phyloP scores from a whole-genome alignment of 2,888 invertebrate species.

The Synanthedon andrenaeformis region DNA sequence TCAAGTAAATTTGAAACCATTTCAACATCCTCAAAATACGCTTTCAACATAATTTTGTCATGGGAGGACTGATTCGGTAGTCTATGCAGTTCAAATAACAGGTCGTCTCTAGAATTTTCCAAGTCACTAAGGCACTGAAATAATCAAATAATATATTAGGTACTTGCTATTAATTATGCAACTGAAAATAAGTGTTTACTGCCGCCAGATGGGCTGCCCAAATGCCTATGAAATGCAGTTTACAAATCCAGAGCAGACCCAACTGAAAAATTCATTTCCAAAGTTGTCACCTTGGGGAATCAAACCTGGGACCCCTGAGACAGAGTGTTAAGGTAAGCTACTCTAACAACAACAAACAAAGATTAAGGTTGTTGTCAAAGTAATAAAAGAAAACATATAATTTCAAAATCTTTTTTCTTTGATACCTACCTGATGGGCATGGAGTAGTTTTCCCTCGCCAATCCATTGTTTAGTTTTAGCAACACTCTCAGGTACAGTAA shows the following conservation, averaged over 20 bases:
- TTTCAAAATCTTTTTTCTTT: not conserved
- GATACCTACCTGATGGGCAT: conserved; percentile 84
- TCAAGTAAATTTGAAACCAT: conserved; percentile 88
- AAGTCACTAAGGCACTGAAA: conserved; percentile 89
- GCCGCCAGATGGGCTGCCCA: too few species aligned
- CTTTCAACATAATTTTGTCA: conserved; percentile 92
- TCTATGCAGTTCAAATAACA: conserved; percentile 93
- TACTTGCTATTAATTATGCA: not conserved
- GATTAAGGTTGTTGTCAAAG: too few species aligned
- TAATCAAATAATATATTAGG: conserved; percentile 2
- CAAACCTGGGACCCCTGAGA: too few species aligned
- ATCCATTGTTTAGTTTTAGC: conserved; percentile 95
- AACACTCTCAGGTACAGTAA: conserved; percentile 96
- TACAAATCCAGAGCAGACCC: too few species aligned
- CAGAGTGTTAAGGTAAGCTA: too few species aligned
- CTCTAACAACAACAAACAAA: too few species aligned
- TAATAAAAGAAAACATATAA: too few species aligned
- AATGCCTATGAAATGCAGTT: too few species aligned
- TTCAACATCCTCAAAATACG: conserved; percentile 96
- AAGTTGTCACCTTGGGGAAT: too few species aligned
- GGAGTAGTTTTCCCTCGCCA: conserved; percentile 92
- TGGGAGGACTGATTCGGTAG: conserved; percentile 90
- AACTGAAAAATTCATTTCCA: too few species aligned
- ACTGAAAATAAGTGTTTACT: too few species aligned
- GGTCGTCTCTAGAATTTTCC: conserved; percentile 96